Conservation (phyloP, 2,888 invertebrate species). For the Mechanitis mazaeus region DNA sequence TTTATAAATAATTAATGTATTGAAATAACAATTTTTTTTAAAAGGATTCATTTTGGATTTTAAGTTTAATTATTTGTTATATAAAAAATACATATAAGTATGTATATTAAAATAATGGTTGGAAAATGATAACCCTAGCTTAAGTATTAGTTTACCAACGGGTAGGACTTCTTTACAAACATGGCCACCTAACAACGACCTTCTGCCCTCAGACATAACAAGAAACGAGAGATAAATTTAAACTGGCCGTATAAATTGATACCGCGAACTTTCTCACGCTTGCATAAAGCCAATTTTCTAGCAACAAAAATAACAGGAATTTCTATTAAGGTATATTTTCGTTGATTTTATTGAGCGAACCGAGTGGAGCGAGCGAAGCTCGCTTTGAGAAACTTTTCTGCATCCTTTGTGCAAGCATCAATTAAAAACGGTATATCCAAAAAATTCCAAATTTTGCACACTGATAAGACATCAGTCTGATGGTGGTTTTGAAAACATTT, state of each 20-base stretch:
- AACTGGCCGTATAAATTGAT: conserved; percentile 43
- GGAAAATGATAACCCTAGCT: conserved; percentile 32
- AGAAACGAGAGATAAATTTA: conserved; percentile 44
- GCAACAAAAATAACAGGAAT: conserved; percentile 69
- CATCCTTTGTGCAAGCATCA: no score
- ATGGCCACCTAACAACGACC: conserved; percentile 40
- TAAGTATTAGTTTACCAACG: conserved; percentile 29
- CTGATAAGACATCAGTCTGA: no score
- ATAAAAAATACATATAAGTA: conserved; percentile 26
- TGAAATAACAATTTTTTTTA: no score
- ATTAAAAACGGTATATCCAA: no score
- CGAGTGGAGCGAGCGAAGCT: no score
- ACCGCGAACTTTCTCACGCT: conserved; percentile 65
- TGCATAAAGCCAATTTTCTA: conserved; percentile 63
- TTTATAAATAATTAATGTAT: no score
- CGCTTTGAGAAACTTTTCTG: no score
- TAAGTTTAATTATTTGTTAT: no score
- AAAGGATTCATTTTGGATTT: no score
- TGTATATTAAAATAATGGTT: conserved; percentile 32
- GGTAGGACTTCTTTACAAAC: conserved; percentile 27
- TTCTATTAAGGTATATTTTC: conserved; percentile 69
- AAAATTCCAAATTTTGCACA: no score
- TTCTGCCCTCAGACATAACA: conserved; percentile 42
- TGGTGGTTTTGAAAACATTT: no score
- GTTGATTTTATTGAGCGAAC: conserved; percentile 32